Evolutionary conservation across 2,113 vertebrate genomes (phyloP), one percentile per base, ranked within the genome.

Genomic region (Semnopithecus entellus): DNA sequence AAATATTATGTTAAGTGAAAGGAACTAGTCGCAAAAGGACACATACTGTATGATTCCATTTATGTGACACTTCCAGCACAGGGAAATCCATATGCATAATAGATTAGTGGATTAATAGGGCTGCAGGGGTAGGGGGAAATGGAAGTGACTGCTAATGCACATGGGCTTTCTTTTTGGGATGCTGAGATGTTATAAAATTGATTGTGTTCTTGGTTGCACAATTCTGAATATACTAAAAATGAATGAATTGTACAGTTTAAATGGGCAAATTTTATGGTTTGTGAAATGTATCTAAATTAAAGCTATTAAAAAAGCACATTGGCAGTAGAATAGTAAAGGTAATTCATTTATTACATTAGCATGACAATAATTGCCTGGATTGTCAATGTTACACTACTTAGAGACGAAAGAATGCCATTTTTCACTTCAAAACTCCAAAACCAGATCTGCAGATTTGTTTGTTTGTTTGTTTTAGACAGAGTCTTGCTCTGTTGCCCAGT

Each of bases 231-330:
- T 35, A 59, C 70, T 84, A 90, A 84, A 92, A 78, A 94, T 14
- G 43, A 87, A 89, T 92, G n/a, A 96, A 80, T 68, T 84, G 16
- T 66, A 75, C 17, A 95, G 27, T 90, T 92, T 66, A 85, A 95
- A 72, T 70, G 38, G 30, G 30, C 40, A 6, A 57, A 40, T 79
- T 68, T 94, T 91, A 86, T 83, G 30, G 18, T 86, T 16, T 91
- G 43, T 92, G 38, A 86, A 81, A 83, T 80, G 79, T 55, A 79
- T 85, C 22, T 96, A 75, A 87, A 50, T 90, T 90, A 95, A 97
- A 91, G 38, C 32, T 92, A 5, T 85, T 73, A 79, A n/a, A n/a
- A 93, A 94, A 76, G 16, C 25, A 93, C 12, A 50, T 70, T 88
- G 70, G 10, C 81, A 93, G 66, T 73, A 73, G 72, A 79, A 89